Conservation (phyloP, 2,888 invertebrate genomes). For the Pseudoips prasinana region DNA sequence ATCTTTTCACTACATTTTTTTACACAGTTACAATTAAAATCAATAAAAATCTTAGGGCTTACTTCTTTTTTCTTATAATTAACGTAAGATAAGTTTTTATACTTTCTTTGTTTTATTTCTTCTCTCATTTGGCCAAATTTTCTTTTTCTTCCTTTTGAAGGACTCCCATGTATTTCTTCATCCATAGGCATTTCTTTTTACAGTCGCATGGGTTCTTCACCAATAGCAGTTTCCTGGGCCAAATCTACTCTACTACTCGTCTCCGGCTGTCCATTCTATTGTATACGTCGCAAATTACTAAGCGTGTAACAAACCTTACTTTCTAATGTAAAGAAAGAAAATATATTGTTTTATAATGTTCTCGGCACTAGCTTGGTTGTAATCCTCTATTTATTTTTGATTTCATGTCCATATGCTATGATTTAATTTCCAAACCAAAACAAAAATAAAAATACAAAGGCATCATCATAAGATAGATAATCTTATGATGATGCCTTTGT, state of each 20-base stretch:
- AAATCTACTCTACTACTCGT: background rate
- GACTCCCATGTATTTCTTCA: slow-evolving; percentile 5
- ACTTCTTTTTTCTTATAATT: slow-evolving; percentile 5
- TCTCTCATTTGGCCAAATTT: slow-evolving; percentile 6
- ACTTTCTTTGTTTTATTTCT: slow-evolving; percentile 12
- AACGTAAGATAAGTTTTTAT: slow-evolving; percentile 9
- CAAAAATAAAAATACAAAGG: no score
- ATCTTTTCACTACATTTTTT: slow-evolving; percentile 9
- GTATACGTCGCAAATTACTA: no score
- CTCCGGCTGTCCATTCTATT: no score
- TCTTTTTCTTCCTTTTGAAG: slow-evolving; percentile 13
- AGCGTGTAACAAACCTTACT: no score
- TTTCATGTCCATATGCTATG: no score
- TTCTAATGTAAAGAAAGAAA: no score
- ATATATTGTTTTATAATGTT: no score
- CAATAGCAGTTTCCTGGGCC: background rate
- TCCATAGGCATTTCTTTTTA: slow-evolving; percentile 3
- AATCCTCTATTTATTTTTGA: no score
- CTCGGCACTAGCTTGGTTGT: no score
- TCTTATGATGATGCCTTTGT: no score
- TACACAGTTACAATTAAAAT: slow-evolving; percentile 6
- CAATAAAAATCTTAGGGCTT: slow-evolving; percentile 4
- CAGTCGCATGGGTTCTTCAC: slow-evolving; percentile 1
- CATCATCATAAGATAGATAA: no score
- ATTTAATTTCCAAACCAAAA: no score